Conservation (phyloP, 2,113 vertebrate species). For the Cochlearius cochlearius region DNA sequence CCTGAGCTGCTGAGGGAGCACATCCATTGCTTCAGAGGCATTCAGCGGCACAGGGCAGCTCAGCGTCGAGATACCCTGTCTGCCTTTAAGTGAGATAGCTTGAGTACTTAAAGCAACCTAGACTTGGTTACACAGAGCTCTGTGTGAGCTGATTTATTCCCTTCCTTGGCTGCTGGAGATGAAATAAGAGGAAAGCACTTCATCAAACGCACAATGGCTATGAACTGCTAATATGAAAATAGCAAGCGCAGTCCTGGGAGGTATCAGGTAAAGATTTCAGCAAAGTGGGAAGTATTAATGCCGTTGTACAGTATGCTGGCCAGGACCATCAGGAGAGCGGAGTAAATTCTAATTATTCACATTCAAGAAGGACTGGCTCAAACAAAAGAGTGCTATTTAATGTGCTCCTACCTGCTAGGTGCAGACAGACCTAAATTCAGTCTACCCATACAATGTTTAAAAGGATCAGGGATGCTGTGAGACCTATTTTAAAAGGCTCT, state of each 20-base stretch:
- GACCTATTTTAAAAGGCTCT: background rate
- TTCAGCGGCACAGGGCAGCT: background rate
- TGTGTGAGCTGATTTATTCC: background rate
- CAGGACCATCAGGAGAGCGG: background rate
- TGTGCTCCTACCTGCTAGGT: background rate
- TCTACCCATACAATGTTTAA: background rate
- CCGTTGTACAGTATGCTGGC: background rate
- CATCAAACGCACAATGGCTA: background rate
- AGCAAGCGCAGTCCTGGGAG: background rate
- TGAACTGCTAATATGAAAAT: background rate
- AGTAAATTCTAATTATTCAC: background rate
- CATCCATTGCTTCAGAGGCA: background rate
- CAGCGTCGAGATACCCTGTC: background rate
- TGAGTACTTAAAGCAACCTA: background rate
- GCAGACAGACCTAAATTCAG: background rate
- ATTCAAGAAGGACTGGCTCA: background rate
- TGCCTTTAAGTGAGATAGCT: background rate
- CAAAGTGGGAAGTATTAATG: background rate
- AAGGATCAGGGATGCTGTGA: background rate
- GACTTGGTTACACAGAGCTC: background rate
- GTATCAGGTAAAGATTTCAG: background rate
- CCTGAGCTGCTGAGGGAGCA: background rate
- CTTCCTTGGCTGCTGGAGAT: background rate
- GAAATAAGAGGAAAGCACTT: slow-evolving; percentile 1
- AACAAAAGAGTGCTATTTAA: background rate